Percentiles rank a stretch among this genome's conserved stretches.
These are phyloP conservation scores for Smittia aterrima DNA, from an alignment of 2,888 invertebrate species.

Conservation along the genomic window DNA sequence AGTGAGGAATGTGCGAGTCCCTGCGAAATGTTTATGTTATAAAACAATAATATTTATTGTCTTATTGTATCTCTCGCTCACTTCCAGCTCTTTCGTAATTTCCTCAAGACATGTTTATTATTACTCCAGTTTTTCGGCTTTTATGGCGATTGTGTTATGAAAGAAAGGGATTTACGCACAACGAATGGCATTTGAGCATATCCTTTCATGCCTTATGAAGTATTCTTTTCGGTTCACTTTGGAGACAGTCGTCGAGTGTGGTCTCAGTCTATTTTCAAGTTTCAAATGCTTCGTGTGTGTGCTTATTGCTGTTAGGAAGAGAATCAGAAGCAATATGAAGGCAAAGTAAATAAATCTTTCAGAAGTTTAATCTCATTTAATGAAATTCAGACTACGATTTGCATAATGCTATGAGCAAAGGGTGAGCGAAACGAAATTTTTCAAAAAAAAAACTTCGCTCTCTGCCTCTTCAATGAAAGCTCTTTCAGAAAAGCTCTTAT, in stretches of 20 bases:
- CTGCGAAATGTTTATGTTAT: constrained; percentile 34
- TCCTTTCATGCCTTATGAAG: background rate
- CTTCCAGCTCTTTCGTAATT: constrained; percentile 6
- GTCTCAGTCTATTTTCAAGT: background rate
- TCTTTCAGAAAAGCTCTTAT: background rate
- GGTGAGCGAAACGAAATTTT: background rate
- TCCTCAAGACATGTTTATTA: constrained; percentile 22
- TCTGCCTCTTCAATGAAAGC: background rate
- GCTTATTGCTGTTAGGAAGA: background rate
- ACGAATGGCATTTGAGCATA: background rate
- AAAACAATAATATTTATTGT: constrained; percentile 35
- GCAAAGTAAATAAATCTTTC: constrained; percentile 14
- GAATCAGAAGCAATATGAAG: background rate
- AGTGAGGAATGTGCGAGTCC: constrained; percentile 10
- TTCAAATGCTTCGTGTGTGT: background rate
- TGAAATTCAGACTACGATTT: constrained; percentile 29
- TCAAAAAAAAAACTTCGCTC: background rate
- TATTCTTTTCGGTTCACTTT: background rate
- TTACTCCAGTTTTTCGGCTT: background rate
- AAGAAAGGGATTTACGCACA: background rate
- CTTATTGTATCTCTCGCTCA: constrained; percentile 23
- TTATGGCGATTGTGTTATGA: background rate
- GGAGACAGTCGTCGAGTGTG: constrained; percentile 2
- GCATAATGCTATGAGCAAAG: constrained; percentile 11
- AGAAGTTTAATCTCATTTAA: constrained; percentile 32